Percentiles rank a stretch among this genome's conserved stretches.
Conservation (phyloP, 2,797 vertebrate genomes). For the Gymnothorax javanicus region DNA sequence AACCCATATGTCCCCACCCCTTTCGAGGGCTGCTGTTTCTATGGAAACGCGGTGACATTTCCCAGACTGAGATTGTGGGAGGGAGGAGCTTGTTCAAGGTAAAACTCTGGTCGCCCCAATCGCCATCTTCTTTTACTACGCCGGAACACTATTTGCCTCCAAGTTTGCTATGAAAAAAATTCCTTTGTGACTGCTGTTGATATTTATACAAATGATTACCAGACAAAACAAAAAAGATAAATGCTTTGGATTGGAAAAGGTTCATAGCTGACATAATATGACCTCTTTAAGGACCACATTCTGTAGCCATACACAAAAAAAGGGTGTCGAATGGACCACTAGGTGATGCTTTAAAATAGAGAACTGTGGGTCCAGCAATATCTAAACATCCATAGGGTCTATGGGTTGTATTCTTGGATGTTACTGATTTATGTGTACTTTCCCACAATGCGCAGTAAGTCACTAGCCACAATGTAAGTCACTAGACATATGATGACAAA, state of each 20-base stretch:
- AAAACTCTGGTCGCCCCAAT: neutral
- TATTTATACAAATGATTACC: neutral
- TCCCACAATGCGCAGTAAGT: too few relatives aligned
- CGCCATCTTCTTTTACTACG: neutral
- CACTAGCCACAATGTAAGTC: too few relatives aligned
- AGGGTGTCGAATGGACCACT: too few relatives aligned
- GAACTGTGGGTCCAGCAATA: too few relatives aligned
- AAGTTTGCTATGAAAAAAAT: neutral
- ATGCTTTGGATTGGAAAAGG: neutral
- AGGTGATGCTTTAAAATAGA: too few relatives aligned
- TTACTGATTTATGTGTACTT: too few relatives aligned
- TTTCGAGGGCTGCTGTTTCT: slow-evolving; percentile 8
- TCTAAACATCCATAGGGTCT: too few relatives aligned
- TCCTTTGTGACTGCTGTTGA: slow-evolving; percentile 1
- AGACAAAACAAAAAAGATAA: neutral
- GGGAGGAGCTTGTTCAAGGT: slow-evolving; percentile 4
- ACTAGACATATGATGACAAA: too few relatives aligned
- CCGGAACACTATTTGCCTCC: neutral
- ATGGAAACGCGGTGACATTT: slow-evolving; percentile 1
- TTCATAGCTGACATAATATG: neutral
- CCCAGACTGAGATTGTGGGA: slow-evolving; percentile 9
- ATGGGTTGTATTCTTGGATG: too few relatives aligned
- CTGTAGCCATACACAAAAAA: too few relatives aligned
- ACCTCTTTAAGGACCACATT: too few relatives aligned
- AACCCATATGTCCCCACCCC: neutral